Conservation (phyloP, 2,113 vertebrate genomes). For the Dromaius novaehollandiae region DNA sequence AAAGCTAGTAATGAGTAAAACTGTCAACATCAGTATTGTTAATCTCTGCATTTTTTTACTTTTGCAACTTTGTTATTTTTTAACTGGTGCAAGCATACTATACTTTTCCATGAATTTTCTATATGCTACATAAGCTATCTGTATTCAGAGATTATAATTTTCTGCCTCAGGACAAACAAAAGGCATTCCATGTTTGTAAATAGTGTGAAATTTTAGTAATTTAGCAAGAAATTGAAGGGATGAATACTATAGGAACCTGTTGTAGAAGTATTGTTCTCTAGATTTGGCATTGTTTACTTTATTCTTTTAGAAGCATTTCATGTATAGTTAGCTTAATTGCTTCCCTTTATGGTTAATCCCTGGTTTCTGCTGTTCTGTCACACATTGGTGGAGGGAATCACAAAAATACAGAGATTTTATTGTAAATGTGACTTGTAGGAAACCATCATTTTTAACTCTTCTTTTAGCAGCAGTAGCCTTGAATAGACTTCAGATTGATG, state of each 20-base stretch:
- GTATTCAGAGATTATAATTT: background rate
- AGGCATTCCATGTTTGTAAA: background rate
- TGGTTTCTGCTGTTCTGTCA: background rate
- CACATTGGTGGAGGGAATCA: background rate
- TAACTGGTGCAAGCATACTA: background rate
- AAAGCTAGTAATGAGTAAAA: conserved; percentile 66
- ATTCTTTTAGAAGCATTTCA: background rate
- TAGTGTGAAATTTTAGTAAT: background rate
- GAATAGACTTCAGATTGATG: background rate
- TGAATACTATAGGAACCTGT: background rate
- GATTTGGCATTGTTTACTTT: background rate
- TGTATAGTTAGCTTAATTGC: background rate
- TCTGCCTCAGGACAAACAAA: background rate
- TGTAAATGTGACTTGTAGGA: background rate
- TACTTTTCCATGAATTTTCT: background rate
- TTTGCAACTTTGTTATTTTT: conserved; percentile 4
- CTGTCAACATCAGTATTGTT: conserved; percentile 51
- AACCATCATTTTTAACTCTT: background rate
- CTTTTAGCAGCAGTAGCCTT: background rate
- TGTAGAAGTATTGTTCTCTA: background rate
- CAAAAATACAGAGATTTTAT: background rate
- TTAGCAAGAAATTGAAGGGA: background rate
- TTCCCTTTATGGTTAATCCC: background rate
- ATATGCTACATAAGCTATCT: background rate
- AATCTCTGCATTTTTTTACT: conserved; percentile 52